Base-by-base conservation (phyloP, 2,888 invertebrate species). In the Agonum fuliginosum region DNA sequence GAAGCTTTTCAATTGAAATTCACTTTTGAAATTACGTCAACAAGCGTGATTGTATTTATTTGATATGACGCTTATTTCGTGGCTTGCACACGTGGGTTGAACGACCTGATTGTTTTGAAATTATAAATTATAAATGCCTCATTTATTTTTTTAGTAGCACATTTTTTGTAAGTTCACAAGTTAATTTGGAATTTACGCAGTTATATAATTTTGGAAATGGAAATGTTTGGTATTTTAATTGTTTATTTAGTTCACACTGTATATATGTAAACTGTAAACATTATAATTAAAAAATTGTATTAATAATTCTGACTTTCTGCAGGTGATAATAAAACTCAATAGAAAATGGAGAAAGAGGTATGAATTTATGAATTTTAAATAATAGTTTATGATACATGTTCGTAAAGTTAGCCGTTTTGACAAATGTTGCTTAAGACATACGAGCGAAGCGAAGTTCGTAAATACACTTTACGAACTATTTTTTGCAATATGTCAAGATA, bases 301-400 rank as follows among this genome's bases (percentile, higher is more conserved):
- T 65, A 65, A 34, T 48, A 19, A 8, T 62, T 62, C 30, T 17
- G 62, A 54, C 4, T 62, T 62, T 34, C 37, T 67, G 20, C 22
- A 67, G 67, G 37, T 20, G n/a, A n/a, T 10, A 54, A 54, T 8
- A 62, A 62, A 58, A 67, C 19, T 20, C 20, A 5, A 14, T 20
- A 41, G 34, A 73, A 51, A 51, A 74, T 74, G 74, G 74, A 74
- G 5, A 74, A 62, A 62, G 74, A 74, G 74, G 74, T 74, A 74
- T 65, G 73, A 22, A 24, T 22, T 54, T 17, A 12, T 30, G 20
- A 30, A 43, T 22, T 48, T 54, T 46, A 30, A 24, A 67, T 37
- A 22, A 20, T 37, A 41, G 8, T 20, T 12, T 43, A n/a, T 43
- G 3, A 6, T 43, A 10, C n/a, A n/a, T n/a, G n/a, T n/a, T n/a